These are phyloP conservation scores for Mobula birostris DNA, from an alignment of 2,113 vertebrate species.

Conservation along the genomic window DNA sequence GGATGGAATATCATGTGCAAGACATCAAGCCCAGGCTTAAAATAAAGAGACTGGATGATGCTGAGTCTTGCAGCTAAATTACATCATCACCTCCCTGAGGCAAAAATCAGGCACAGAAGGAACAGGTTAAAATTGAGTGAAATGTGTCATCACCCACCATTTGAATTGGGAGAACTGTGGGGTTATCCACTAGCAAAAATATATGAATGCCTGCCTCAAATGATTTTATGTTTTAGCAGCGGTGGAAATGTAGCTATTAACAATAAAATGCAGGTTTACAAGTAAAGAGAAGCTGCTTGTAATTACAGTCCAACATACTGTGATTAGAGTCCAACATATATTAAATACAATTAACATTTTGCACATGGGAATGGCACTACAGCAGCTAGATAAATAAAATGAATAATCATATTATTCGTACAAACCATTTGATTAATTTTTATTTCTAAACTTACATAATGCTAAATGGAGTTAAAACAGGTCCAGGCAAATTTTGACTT, in stretches of 20 bases:
- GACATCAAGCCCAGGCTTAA: neutral
- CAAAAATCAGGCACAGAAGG: neutral
- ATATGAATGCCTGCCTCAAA: neutral
- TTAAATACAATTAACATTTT: neutral
- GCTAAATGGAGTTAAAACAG: too few species aligned
- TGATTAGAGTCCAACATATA: neutral
- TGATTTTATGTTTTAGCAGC: neutral
- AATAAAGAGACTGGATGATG: neutral
- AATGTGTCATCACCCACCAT: neutral
- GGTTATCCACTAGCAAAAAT: too few species aligned
- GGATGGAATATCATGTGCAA: neutral
- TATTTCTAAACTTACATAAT: too few species aligned
- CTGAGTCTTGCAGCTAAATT: neutral
- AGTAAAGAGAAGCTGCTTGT: neutral
- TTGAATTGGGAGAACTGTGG: too few species aligned
- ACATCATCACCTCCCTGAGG: neutral
- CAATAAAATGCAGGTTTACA: neutral
- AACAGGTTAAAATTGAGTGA: neutral
- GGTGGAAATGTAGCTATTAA: neutral
- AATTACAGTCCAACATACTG: neutral
- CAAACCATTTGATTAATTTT: neutral
- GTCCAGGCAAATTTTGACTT: too few species aligned
- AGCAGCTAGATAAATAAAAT: neutral
- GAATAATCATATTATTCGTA: too few species aligned
- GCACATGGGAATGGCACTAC: neutral